phyloP scores from a whole-genome alignment of 2,113 vertebrate genomes.

The Corvus hawaiiensis region DNA sequence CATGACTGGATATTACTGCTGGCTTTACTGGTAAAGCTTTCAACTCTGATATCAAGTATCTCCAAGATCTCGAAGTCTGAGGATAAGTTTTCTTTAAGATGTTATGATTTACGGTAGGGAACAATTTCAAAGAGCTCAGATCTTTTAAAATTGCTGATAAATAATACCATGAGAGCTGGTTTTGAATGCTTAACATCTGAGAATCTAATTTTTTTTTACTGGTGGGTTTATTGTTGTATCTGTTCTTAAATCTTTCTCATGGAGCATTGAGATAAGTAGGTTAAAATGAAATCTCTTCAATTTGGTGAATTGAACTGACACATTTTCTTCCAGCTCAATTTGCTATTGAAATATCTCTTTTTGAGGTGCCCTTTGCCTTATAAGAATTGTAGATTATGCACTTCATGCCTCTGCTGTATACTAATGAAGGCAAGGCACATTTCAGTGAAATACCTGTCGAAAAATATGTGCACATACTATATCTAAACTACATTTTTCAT shows the following conservation, averaged over 20 bases:
- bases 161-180: not conserved
- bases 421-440: not conserved
- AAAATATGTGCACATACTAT: not conserved
- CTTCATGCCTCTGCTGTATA: not conserved
- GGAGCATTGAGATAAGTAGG: not conserved
- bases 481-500: not conserved
- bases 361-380: conserved; percentile 18
- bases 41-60: not conserved
- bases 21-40: not conserved
- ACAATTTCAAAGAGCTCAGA: not conserved
- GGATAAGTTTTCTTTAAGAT: not conserved
- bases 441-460: not conserved
- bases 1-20: not conserved
- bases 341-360: conserved; percentile 8
- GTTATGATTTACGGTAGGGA: not conserved
- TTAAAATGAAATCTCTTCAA: conserved; percentile 18
- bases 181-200: not conserved
- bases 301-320: conserved; percentile 24
- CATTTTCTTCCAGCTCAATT: not conserved
- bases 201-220: not conserved
- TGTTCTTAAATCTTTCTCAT: not conserved
- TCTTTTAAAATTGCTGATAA: not conserved
- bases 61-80: not conserved
- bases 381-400: conserved; percentile 22
- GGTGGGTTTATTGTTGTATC: not conserved